Base-by-base conservation (phyloP, 2,888 invertebrate species). In the Fabriciana adippe region DNA sequence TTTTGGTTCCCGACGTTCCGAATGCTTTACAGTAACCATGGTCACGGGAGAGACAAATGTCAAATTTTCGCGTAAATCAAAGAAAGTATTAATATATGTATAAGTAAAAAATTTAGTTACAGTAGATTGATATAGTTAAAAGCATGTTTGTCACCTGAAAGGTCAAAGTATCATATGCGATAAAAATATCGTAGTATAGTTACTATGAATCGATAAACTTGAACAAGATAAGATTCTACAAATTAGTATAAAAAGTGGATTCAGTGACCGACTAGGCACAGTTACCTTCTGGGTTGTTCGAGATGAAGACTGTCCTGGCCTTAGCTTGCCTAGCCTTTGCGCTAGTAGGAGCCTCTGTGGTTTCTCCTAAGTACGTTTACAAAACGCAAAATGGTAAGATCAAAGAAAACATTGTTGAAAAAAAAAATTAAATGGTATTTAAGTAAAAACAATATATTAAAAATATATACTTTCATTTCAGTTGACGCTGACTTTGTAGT, bases 221-320 rank as follows among this genome's bases (percentile, higher is more conserved):
- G 41, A 45, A 67, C 55, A 18, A 63, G 76, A 76, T 76, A 76
- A 76, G 67, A 65, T 72, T 63, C 53, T 55, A 63, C 53, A 63
- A 62, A 54, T 68, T 68, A 70, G 73, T 79, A 79, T 78, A 79
- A 76, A 79, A 74, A 63, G 57, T 71, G 64, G 47, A 35, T 11
- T 16, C 15, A 51, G 14, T 55, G 45, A 56, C 60, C 63, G 66
- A 64, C 48, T 47, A 66, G 71, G 79, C 68, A 90, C 89, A 90
- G 89, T 90, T 86, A 79, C 73, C 81, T 81, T 79, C 79, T 77
- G 75, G 73, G 73, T 79, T 76, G 79, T 76, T 74, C 74, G 89
- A 78, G 75, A 92, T 92, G 93, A 93, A 89, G 89, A 89, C 91
- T 86, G 87, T 91, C 83, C 71, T 92, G 73, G 79, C 90, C 69